phyloP scores from a whole-genome alignment of 2,888 invertebrate species.

The Stenchaetothrips biformis region DNA sequence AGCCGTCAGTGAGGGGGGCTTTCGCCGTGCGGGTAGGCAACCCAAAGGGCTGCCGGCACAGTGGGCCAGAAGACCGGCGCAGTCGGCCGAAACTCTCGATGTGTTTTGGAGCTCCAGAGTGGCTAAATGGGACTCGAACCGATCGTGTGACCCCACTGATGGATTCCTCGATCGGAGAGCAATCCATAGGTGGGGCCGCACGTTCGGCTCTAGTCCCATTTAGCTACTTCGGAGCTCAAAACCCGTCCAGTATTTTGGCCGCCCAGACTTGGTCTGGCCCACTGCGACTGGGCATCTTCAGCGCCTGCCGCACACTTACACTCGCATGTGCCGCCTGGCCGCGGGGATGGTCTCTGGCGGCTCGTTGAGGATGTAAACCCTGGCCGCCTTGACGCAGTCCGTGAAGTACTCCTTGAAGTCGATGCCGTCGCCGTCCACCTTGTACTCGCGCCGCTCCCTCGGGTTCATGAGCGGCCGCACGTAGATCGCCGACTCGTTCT shows the following conservation, averaged over 20 bases:
- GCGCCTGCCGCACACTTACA: constrained; percentile 55
- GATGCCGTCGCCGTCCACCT: constrained; percentile 64
- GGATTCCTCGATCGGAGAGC: no score
- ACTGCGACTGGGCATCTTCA: no score
- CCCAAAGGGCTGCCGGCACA: not conserved
- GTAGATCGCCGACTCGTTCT: constrained; percentile 59
- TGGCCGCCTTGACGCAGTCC: constrained; percentile 72
- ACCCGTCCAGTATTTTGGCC: no score
- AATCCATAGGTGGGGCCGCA: no score
- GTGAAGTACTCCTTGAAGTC: constrained; percentile 78
- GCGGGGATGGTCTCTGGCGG: constrained; percentile 72
- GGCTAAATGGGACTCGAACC: no score
- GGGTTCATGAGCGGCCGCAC: constrained; percentile 59
- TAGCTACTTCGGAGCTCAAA: no score
- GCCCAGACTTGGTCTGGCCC: no score
- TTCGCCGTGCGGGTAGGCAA: not conserved
- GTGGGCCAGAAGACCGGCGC: no score
- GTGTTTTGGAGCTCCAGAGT: no score
- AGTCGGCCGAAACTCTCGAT: no score
- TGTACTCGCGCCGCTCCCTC: constrained; percentile 60
- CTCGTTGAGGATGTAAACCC: constrained; percentile 78
- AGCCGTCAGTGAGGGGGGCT: constrained; percentile 30
- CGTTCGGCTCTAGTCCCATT: no score
- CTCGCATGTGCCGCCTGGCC: constrained; percentile 70
- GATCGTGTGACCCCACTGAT: no score